These are phyloP conservation scores for Phymorhynchus buccinoides DNA, from an alignment of 1,140 invertebrate genomes.

Conservation along the genomic window DNA sequence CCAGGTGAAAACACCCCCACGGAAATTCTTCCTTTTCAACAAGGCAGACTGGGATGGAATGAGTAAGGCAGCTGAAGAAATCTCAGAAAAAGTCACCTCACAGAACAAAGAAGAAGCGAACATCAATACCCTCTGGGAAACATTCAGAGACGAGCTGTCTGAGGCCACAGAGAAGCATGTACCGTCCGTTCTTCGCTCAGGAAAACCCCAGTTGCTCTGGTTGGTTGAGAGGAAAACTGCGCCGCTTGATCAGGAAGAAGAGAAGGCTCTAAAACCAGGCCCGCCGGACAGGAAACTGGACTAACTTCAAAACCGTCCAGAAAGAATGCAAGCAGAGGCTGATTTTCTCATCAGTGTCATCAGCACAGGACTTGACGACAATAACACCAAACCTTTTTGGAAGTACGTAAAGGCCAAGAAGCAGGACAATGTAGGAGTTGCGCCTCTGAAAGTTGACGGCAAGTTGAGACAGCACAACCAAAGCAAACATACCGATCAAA, in stretches of 20 bases:
- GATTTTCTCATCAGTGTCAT: conserved; percentile 36
- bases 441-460: conserved; percentile 33
- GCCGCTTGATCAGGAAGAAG: too few relatives aligned
- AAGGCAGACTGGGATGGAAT: background rate
- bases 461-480: conserved; percentile 42
- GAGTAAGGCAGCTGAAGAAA: background rate
- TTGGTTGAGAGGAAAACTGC: too few relatives aligned
- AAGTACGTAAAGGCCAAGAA: conserved; percentile 41
- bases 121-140: too few relatives aligned
- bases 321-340: conserved; percentile 43
- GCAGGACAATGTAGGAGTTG: conserved; percentile 43
- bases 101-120: too few relatives aligned
- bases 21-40: background rate
- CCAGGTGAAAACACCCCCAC: background rate
- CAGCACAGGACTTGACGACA: conserved; percentile 34
- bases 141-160: too few relatives aligned
- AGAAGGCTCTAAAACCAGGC: too few relatives aligned
- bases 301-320: conserved; percentile 18
- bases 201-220: too few relatives aligned
- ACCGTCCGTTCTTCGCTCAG: too few relatives aligned
- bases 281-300: conserved; percentile 14
- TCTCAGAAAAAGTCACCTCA: too few relatives aligned
- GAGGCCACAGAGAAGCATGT: too few relatives aligned
- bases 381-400: conserved; percentile 51
- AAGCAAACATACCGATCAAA: conserved; percentile 43